Conservation (phyloP, 2,797 vertebrate species). For the Eulemur rubriventer region DNA sequence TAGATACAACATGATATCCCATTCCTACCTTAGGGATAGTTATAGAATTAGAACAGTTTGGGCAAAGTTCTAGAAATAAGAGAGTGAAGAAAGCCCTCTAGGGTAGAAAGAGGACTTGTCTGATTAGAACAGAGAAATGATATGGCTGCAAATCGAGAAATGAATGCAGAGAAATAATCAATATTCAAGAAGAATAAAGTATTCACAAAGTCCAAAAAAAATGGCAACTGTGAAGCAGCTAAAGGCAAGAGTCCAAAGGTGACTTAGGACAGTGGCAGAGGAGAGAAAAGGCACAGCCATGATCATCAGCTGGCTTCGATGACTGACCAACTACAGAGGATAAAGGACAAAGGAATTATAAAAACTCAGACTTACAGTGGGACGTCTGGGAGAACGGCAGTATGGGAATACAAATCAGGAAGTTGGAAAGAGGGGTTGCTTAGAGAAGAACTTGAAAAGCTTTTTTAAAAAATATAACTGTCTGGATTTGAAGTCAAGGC, state of each 20-base stretch:
- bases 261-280: not conserved
- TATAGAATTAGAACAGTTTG: not conserved
- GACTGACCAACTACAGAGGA: not conserved
- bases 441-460: not conserved
- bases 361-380: not conserved
- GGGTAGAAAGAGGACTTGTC: not conserved
- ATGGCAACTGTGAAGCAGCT: not conserved
- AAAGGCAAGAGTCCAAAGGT: not conserved
- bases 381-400: not conserved
- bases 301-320: not conserved
- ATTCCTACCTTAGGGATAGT: not conserved
- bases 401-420: not conserved
- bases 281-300: not conserved
- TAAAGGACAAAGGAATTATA: not conserved
- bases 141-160: not conserved
- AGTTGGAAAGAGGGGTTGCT: not conserved
- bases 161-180: not conserved
- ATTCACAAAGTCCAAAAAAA: not conserved
- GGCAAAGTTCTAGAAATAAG: not conserved
- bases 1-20: not conserved
- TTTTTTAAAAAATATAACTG: not conserved
- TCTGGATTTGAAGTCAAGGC: slow-evolving; percentile 31
- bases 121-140: not conserved
- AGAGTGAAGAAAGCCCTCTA: not conserved
- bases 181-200: not conserved